Percentiles rank a stretch among this genome's conserved stretches.
These are phyloP conservation scores for Ancistrus triradiatus DNA, from an alignment of 2,113 vertebrate species.

Conservation along the genomic window DNA sequence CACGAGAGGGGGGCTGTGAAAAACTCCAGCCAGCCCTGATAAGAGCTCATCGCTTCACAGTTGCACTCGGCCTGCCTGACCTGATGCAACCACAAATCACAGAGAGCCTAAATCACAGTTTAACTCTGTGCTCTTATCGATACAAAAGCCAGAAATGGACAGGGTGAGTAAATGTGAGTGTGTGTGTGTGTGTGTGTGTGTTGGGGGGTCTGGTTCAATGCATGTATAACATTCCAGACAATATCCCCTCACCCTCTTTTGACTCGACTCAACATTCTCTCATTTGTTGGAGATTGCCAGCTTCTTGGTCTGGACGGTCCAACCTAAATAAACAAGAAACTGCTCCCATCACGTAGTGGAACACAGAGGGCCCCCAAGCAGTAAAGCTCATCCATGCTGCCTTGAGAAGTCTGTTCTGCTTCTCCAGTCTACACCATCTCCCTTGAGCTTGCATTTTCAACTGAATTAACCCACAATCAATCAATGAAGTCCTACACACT, in stretches of 20 bases:
- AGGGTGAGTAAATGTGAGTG: constrained; percentile 6
- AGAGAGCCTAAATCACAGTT: constrained; percentile 23
- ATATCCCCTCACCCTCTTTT: constrained; percentile 18
- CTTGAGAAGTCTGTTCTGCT: too few relatives aligned
- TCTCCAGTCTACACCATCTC: too few relatives aligned
- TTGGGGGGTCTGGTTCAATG: not conserved
- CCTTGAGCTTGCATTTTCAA: not conserved
- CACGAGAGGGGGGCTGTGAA: constrained; percentile 20
- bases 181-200: constrained; percentile 3
- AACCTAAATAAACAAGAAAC: too few relatives aligned
- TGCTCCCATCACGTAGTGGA: not conserved
- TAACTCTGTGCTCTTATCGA: constrained; percentile 31
- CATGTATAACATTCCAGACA: constrained; percentile 18
- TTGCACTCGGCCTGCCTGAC: constrained; percentile 19
- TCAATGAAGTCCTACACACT: not conserved
- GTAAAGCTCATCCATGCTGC: not conserved
- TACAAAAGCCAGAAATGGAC: not conserved
- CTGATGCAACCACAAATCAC: constrained; percentile 35
- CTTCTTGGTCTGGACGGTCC: constrained; percentile 4
- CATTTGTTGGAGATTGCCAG: too few relatives aligned
- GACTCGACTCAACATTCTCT: constrained; percentile 18
- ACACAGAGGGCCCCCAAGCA: not conserved
- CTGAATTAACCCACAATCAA: constrained; percentile 13
- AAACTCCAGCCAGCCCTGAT: constrained; percentile 41
- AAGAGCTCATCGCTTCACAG: constrained; percentile 14